Conservation (phyloP, 2,888 invertebrate genomes). For the Tineola bisselliella region DNA sequence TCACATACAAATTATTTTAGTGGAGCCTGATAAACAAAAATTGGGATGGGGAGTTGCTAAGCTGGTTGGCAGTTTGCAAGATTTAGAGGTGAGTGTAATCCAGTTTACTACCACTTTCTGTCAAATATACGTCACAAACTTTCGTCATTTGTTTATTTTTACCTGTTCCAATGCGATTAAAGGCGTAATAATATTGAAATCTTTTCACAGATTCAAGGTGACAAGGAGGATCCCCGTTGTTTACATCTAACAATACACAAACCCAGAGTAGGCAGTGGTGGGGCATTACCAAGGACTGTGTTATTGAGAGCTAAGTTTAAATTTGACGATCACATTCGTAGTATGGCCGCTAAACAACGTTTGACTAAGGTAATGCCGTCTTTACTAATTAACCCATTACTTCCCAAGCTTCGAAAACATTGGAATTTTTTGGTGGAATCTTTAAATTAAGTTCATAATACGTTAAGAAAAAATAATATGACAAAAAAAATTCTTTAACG, state of each 20-base stretch:
- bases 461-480: no score
- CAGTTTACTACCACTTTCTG: no score
- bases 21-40: conserved; percentile 94
- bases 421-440: no score
- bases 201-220: conserved; percentile 77
- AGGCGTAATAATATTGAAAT: not conserved
- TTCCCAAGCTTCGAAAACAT: no score
- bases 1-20: conserved; percentile 92
- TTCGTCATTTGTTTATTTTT: no score
- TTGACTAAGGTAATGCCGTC: conserved; percentile 81
- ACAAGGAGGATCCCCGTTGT: conserved; percentile 96
- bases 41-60: conserved; percentile 98
- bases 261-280: conserved; percentile 67
- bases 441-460: no score
- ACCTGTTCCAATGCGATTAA: no score
- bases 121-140: no score
- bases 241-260: conserved; percentile 93
- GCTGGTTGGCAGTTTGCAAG: conserved; percentile 94
- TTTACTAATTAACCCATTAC: no score
- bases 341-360: conserved; percentile 97
- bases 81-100: conserved; percentile 78
- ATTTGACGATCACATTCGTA: conserved; percentile 98
- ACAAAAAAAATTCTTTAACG: no score
- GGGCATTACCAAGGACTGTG: conserved; percentile 77
- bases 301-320: conserved; percentile 92